These are phyloP conservation scores for Elysia crispata DNA, from an alignment of 2,888 invertebrate species.

Conservation along the genomic window DNA sequence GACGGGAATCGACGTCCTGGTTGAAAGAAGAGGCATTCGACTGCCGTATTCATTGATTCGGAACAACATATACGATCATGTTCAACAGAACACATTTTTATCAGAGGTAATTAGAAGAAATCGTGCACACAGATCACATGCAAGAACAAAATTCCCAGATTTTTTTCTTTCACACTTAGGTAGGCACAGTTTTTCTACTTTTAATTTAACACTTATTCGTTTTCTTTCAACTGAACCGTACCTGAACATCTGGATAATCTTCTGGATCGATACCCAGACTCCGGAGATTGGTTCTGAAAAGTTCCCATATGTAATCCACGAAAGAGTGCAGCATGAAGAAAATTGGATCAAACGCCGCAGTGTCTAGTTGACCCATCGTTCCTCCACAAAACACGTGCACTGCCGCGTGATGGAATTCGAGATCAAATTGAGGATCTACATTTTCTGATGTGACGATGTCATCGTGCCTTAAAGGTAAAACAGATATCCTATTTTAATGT, in stretches of 20 bases:
- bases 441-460: slow-evolving; percentile 57
- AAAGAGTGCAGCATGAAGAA: slow-evolving; percentile 67
- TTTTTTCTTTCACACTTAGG: no score
- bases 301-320: slow-evolving; percentile 64
- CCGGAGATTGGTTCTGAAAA: slow-evolving; percentile 59
- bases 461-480: slow-evolving; percentile 27
- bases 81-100: no score
- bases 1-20: slow-evolving; percentile 46
- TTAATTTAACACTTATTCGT: no score
- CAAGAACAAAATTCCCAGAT: no score
- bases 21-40: no score
- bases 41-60: no score
- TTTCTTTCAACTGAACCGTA: background rate
- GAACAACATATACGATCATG: no score
- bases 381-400: slow-evolving; percentile 69
- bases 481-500: no score
- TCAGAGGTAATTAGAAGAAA: no score
- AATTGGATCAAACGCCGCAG: slow-evolving; percentile 65
- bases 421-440: slow-evolving; percentile 58
- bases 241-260: slow-evolving; percentile 3
- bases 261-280: slow-evolving; percentile 40
- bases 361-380: slow-evolving; percentile 64
- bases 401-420: slow-evolving; percentile 69
- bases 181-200: no score
- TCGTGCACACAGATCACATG: no score